Conservation (phyloP, 2,113 vertebrate species). For the Xiphorhynchus elegans region DNA sequence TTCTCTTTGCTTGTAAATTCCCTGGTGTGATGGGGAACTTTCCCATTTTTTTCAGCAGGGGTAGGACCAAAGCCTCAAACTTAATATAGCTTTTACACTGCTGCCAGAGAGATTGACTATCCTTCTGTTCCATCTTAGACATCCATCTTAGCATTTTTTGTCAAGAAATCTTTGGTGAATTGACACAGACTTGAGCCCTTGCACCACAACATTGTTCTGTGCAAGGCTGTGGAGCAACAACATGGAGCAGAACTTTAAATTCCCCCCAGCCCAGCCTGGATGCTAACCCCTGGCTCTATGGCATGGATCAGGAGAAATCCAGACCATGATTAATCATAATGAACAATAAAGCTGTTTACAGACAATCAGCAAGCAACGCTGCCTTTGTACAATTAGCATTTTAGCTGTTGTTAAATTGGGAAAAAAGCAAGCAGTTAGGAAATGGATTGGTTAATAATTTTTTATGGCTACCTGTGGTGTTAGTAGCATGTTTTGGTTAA, state of each 20-base stretch:
- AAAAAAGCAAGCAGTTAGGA: slow-evolving; percentile 22
- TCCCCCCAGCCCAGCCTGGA: neutral
- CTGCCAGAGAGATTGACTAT: neutral
- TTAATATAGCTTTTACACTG: neutral
- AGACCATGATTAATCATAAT: neutral
- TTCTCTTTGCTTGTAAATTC: neutral
- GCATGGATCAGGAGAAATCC: neutral
- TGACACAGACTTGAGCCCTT: neutral
- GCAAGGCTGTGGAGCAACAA: neutral
- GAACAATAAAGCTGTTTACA: slow-evolving; percentile 36
- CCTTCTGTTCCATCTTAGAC: neutral
- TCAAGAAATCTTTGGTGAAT: neutral
- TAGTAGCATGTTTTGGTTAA: slow-evolving; percentile 50
- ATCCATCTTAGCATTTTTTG: neutral
- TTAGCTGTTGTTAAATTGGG: neutral
- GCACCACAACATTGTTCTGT: neutral
- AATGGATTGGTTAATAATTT: slow-evolving; percentile 34
- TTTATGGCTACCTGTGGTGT: slow-evolving; percentile 27
- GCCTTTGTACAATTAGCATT: neutral
- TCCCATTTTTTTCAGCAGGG: neutral
- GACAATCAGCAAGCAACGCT: slow-evolving; percentile 33
- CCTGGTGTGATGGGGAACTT: neutral
- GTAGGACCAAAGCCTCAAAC: neutral
- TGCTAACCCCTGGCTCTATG: neutral
- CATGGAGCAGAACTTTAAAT: neutral